Percentiles rank a stretch among this genome's conserved stretches.
phyloP scores from a whole-genome alignment of 2,888 invertebrate species.

The Platypus cylindrus region DNA sequence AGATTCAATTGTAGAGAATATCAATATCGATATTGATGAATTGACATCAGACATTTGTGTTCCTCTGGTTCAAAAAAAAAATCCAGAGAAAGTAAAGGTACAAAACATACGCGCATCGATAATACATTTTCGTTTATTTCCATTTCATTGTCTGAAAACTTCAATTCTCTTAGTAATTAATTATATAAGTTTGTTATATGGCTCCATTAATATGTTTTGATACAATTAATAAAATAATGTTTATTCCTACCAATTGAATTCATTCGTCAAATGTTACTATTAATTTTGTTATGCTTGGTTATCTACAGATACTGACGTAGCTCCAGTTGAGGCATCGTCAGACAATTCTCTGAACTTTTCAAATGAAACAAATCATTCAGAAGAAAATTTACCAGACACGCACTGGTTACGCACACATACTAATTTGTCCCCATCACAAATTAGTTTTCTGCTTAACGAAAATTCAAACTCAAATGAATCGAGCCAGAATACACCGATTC shows the following conservation, averaged over 20 bases:
- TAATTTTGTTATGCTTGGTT: constrained; percentile 4
- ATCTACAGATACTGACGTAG: constrained; percentile 26
- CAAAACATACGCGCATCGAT: no score
- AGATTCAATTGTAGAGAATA: constrained; percentile 6
- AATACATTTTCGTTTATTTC: not conserved
- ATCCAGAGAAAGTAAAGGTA: constrained; percentile 5
- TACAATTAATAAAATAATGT: no score
- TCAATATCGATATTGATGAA: constrained; percentile 11
- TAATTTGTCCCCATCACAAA: constrained; percentile 17
- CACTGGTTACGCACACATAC: no score
- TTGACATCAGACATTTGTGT: constrained; percentile 7
- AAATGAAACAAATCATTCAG: constrained; percentile 16
- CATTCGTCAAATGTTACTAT: constrained; percentile 1
- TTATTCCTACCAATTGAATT: no score
- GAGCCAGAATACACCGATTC: constrained; percentile 19
- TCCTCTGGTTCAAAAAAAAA: constrained; percentile 6
- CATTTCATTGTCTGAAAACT: constrained; percentile 7
- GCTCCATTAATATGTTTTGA: not conserved
- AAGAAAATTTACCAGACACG: constrained; percentile 15
- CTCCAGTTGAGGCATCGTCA: constrained; percentile 21
- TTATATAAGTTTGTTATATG: not conserved
- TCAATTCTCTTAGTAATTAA: constrained; percentile 2
- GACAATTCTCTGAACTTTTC: constrained; percentile 14
- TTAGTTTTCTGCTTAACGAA: constrained; percentile 16
- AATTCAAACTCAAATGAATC: constrained; percentile 18